Evolutionary conservation across 2,113 vertebrate species (phyloP).

Genomic region (Tilapia sparmanii): DNA sequence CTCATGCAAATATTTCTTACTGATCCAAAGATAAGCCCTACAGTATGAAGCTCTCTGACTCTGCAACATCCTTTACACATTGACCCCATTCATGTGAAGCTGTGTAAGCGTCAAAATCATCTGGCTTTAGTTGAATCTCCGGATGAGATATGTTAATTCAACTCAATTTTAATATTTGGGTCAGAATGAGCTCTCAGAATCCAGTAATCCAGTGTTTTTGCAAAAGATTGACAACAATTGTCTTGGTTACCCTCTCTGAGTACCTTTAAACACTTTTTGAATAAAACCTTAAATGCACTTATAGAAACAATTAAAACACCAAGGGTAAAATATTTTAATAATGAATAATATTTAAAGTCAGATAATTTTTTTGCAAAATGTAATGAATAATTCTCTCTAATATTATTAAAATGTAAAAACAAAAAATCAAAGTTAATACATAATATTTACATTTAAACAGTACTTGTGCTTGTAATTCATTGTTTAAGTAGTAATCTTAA

Average conservation of each 20-base stretch:
- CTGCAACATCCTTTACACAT: background rate
- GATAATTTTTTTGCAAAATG: background rate
- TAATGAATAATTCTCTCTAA: no score
- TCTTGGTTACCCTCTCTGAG: background rate
- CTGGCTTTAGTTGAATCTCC: rapidly evolving
- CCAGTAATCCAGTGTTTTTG: background rate
- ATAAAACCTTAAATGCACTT: background rate
- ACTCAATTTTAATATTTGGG: rapidly evolving
- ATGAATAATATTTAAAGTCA: no score
- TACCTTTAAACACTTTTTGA: background rate
- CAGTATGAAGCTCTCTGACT: background rate
- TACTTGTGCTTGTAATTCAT: no score
- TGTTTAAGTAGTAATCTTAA: no score
- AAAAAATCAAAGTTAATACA: rapidly evolving
- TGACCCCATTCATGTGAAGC: background rate
- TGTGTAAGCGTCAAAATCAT: rapidly evolving
- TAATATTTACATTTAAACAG: no score
- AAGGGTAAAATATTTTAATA: background rate
- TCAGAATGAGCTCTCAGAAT: background rate
- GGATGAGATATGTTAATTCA: rapidly evolving
- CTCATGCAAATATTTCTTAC: background rate
- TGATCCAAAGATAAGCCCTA: background rate
- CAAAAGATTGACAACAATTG: rapidly evolving
- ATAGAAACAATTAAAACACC: background rate
- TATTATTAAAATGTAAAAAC: no score